phyloP scores from a whole-genome alignment of 2,113 vertebrate species.

The Pycnonotus jocosus region DNA sequence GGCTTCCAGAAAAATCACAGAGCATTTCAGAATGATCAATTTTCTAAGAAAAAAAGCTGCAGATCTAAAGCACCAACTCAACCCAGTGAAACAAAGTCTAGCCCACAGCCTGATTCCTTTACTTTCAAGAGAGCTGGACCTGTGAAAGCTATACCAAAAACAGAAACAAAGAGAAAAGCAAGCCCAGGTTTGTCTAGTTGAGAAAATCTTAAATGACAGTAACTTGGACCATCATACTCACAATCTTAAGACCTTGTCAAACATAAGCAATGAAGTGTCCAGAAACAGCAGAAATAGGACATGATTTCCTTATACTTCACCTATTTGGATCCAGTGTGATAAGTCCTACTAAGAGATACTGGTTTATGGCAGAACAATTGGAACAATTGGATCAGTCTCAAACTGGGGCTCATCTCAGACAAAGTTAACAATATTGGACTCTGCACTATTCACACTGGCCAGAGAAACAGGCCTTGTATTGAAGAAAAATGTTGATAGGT shows the following conservation, averaged over 20 bases:
- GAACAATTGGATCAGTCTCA: background rate
- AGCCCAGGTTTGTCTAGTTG: background rate
- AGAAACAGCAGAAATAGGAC: background rate
- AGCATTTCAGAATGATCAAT: slow-evolving; percentile 22
- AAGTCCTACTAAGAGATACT: background rate
- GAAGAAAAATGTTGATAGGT: background rate
- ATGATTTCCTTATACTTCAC: background rate
- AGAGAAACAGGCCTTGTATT: background rate
- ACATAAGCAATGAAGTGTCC: background rate
- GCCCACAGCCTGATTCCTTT: background rate
- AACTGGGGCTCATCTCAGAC: background rate
- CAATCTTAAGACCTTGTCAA: background rate
- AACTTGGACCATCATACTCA: background rate
- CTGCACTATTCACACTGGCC: background rate
- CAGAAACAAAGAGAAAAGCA: background rate
- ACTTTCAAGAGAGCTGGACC: background rate
- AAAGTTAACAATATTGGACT: background rate
- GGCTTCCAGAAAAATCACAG: background rate
- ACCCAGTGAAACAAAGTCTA: background rate
- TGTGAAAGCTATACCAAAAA: slow-evolving; percentile 10
- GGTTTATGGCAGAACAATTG: background rate
- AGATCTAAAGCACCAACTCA: background rate
- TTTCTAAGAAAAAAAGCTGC: background rate
- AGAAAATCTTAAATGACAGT: background rate
- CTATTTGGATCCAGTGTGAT: background rate